Conservation (phyloP, 2,113 vertebrate genomes). For the Natator depressus region DNA sequence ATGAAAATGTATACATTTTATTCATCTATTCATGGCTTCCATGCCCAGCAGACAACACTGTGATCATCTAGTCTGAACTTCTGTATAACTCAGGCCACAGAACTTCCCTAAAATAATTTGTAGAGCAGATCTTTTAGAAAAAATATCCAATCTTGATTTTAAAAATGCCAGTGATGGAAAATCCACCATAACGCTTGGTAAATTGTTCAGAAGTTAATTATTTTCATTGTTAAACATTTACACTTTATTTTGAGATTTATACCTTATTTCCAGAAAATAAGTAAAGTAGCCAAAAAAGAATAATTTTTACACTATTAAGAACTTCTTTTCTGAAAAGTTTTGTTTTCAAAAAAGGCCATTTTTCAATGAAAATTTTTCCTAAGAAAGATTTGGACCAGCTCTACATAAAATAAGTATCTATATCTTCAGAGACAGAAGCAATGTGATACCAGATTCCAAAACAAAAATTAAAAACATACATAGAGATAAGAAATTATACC, state of each 20-base stretch:
- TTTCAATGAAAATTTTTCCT: not conserved
- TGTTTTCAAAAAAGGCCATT: constrained; percentile 11
- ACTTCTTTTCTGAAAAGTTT: not conserved
- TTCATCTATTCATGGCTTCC: not conserved
- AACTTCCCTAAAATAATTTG: not conserved
- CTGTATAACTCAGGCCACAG: not conserved
- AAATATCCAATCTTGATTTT: not conserved
- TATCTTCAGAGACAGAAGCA: constrained; percentile 31
- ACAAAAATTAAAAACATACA: constrained; percentile 41
- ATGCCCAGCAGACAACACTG: not conserved
- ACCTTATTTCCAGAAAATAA: not conserved
- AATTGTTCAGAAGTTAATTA: not conserved
- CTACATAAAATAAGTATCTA: constrained; percentile 18
- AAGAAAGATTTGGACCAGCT: constrained; percentile 21
- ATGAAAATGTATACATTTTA: not conserved
- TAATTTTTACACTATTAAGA: constrained; percentile 28
- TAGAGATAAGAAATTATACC: constrained; percentile 63
- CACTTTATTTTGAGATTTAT: not conserved
- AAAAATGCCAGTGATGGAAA: not conserved
- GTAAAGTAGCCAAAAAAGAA: not conserved
- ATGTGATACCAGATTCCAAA: constrained; percentile 45
- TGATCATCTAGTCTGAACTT: not conserved
- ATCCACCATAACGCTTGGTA: not conserved
- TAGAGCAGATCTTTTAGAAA: not conserved
- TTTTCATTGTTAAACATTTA: not conserved